Evolutionary conservation across 2,113 vertebrate genomes (phyloP).

Genomic region (Clarias magur): DNA sequence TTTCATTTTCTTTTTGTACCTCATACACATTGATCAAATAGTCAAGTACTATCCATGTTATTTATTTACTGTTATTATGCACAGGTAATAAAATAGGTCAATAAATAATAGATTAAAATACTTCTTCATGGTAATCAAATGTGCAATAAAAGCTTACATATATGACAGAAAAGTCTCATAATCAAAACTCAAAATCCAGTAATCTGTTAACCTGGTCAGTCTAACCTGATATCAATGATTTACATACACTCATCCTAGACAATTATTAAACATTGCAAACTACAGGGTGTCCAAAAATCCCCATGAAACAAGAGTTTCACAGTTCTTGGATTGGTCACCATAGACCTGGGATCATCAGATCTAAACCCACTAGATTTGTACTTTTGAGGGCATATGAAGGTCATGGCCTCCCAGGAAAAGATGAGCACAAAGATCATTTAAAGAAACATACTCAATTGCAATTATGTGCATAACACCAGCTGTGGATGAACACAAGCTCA

Average conservation of each 20-base stretch:
- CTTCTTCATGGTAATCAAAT: neutral
- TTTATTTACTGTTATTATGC: neutral
- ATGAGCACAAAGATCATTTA: too few relatives aligned
- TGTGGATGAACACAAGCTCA: too few relatives aligned
- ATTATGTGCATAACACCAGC: too few relatives aligned
- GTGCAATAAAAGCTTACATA: neutral
- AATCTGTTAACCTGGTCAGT: neutral
- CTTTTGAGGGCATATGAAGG: too few relatives aligned
- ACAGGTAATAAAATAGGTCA: neutral
- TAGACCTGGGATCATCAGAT: too few relatives aligned
- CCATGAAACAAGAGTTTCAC: too few relatives aligned
- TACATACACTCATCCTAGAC: neutral
- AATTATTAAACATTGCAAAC: neutral
- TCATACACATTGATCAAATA: neutral
- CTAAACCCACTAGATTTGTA: too few relatives aligned
- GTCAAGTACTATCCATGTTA: neutral
- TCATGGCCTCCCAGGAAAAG: too few relatives aligned
- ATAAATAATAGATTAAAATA: neutral
- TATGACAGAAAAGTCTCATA: neutral
- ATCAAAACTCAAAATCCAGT: neutral
- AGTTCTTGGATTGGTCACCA: too few relatives aligned
- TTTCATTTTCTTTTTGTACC: neutral
- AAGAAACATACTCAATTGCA: too few relatives aligned
- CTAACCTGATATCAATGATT: neutral
- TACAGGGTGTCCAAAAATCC: neutral